A percentile compares a stretch with the other conserved stretches of the same genome.
Conservation (phyloP, 2,797 vertebrate genomes). For the Okamejei kenojei region DNA sequence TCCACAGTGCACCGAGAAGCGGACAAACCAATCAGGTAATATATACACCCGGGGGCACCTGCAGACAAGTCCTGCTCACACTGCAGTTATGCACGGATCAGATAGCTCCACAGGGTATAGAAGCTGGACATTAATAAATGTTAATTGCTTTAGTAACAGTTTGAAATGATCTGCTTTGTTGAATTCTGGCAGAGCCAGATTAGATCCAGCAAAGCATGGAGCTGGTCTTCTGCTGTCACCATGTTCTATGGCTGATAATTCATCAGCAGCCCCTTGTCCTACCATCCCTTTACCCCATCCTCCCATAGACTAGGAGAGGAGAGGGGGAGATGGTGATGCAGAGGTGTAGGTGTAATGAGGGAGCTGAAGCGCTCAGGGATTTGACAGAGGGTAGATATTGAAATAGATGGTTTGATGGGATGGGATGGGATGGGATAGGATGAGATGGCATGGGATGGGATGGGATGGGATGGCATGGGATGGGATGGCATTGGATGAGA, state of each 20-base stretch:
- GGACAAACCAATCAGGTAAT: slow-evolving; percentile 25
- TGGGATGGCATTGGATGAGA: too few species aligned
- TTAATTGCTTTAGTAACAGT: slow-evolving; percentile 29
- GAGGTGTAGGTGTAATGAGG: too few species aligned
- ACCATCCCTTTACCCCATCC: not conserved
- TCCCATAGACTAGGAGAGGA: too few species aligned
- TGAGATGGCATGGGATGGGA: too few species aligned
- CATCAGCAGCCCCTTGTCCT: too few species aligned
- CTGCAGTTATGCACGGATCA: slow-evolving; percentile 20
- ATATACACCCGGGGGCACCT: slow-evolving; percentile 20
- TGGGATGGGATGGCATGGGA: too few species aligned
- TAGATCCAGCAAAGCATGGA: not conserved
- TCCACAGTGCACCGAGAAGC: not conserved
- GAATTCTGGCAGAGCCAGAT: not conserved
- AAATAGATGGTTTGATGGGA: too few species aligned
- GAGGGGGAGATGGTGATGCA: too few species aligned
- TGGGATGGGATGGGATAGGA: not conserved
- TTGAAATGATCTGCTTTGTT: slow-evolving; percentile 30
- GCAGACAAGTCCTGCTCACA: slow-evolving; percentile 9
- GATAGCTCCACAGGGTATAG: slow-evolving; percentile 9
- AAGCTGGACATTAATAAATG: slow-evolving; percentile 34
- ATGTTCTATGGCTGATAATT: not conserved
- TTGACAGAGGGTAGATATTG: too few species aligned
- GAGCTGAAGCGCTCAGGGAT: too few species aligned
- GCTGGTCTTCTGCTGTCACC: not conserved